Evolutionary conservation across 2,797 vertebrate species (phyloP).

Genomic region (Eurystomus glaucurus): DNA sequence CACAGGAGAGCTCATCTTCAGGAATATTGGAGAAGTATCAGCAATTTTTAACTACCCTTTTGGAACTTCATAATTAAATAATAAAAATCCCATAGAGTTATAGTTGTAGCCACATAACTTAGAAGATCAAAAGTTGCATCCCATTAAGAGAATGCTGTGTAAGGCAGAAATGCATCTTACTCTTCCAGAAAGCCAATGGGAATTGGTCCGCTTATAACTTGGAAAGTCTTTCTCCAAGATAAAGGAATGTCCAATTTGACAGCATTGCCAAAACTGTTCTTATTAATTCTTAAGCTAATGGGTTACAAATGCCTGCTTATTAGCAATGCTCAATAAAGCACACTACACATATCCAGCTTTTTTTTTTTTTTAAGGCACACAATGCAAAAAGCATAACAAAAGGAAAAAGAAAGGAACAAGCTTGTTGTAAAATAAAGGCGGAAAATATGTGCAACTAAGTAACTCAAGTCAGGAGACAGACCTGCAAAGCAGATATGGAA

Average conservation of each 20-base stretch:
- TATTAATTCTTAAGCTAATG: not conserved
- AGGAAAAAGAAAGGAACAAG: not conserved
- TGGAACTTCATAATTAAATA: not conserved
- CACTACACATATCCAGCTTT: not conserved
- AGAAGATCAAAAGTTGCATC: not conserved
- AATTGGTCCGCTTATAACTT: not conserved
- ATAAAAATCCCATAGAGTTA: not conserved
- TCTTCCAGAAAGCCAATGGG: not conserved
- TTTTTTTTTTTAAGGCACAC: not conserved
- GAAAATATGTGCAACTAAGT: not conserved
- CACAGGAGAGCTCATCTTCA: not conserved
- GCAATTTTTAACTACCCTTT: not conserved
- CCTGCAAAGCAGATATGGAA: not conserved
- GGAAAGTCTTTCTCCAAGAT: not conserved
- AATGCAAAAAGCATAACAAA: not conserved
- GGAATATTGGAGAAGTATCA: not conserved
- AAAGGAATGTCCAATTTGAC: not conserved
- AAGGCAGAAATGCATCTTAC: not conserved
- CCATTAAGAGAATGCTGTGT: not conserved
- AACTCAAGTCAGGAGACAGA: not conserved
- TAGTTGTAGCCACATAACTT: not conserved
- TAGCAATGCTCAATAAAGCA: not conserved
- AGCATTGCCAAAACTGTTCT: not conserved
- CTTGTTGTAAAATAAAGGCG: not conserved
- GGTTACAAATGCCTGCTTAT: not conserved